Base-by-base conservation (phyloP, 2,113 vertebrate genomes). In the Patagioenas fasciata region DNA sequence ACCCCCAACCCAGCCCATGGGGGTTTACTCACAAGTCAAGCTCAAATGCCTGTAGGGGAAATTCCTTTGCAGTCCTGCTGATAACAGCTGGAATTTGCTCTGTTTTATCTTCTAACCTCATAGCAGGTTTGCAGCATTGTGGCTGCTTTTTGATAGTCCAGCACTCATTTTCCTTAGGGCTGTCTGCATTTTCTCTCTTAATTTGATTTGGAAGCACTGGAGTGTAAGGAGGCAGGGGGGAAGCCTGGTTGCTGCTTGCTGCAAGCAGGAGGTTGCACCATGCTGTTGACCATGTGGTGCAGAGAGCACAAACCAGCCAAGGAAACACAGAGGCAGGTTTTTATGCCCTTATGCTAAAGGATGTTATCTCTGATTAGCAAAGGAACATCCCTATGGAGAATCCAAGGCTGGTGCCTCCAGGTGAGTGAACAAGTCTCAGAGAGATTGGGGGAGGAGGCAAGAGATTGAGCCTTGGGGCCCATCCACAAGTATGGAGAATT, bases 241-340 rank as follows among this genome's bases (percentile, higher is more conserved):
- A 51, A 88, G 20, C 32, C 32, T 81, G 44, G 34, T 14, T 9
- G 2, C 36, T 62, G 57, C n/a, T 20, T 73, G 61, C 72, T 65
- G 48, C 32, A 88, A 71, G 51, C 14, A 34, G 23, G 32, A 38
- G 48, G 48, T 69, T 21, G 29, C 64, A 26, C 15, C 34, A 42
- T 0, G 3, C 6, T 0, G 0, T 19, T 73, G 47, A 34, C 34
- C 20, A 7, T 0, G 2, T 11, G 25, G 31, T 38, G 17, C 34
- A 23, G 14, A 40, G 72, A 29, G 17, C 1, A 0, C 40, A 34
- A 16, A 42, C 11, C 60, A 73, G 29, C 36, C 29, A n/a, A 40
- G 73, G 48, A 70, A 88, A 53, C 0, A 1, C 16, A 7, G 10
- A 9, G 29, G 23, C 50, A 58, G 34, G 56, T 17, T 57, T 58